Evolutionary conservation across 2,797 vertebrate genomes (phyloP).

Genomic region (Pipistrellus pipistrellus): DNA sequence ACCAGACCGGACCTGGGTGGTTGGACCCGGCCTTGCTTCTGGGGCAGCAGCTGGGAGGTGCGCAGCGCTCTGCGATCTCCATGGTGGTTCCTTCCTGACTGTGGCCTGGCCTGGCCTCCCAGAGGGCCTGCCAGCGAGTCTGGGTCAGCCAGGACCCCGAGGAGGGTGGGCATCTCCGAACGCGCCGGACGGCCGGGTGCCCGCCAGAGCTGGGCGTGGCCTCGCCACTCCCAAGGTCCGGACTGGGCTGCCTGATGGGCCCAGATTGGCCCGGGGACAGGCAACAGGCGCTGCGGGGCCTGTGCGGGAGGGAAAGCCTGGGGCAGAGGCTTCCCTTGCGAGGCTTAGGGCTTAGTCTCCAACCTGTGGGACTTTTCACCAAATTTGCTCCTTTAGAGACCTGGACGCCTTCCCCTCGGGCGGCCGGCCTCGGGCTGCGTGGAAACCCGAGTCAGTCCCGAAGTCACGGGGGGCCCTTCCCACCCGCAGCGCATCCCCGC

Average conservation of each 20-base stretch:
- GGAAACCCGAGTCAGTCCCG: not conserved
- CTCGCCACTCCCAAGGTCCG: not conserved
- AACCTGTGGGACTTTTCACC: not conserved
- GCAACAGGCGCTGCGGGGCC: not conserved
- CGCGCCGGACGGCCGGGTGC: not conserved
- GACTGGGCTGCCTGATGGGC: not conserved
- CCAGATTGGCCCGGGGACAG: not conserved
- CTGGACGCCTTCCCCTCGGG: not conserved
- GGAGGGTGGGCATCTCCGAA: not conserved
- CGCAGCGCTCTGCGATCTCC: rapidly evolving
- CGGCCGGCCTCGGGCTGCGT: not conserved
- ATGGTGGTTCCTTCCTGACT: rapidly evolving
- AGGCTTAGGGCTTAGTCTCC: not conserved
- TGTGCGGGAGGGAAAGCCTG: not conserved
- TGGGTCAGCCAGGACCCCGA: not conserved
- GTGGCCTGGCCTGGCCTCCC: not conserved
- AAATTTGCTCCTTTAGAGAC: not conserved
- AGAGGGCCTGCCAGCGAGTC: not conserved
- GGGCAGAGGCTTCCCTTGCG: not conserved
- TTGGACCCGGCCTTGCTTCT: not conserved
- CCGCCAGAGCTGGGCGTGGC: not conserved
- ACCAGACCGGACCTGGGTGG: rapidly evolving
- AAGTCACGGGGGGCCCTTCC: not conserved
- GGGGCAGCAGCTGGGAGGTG: too few relatives aligned
- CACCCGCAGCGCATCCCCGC: not conserved